Evolutionary conservation across 2,888 invertebrate species (phyloP).

Genomic region (Lasioglossum marginatum): DNA sequence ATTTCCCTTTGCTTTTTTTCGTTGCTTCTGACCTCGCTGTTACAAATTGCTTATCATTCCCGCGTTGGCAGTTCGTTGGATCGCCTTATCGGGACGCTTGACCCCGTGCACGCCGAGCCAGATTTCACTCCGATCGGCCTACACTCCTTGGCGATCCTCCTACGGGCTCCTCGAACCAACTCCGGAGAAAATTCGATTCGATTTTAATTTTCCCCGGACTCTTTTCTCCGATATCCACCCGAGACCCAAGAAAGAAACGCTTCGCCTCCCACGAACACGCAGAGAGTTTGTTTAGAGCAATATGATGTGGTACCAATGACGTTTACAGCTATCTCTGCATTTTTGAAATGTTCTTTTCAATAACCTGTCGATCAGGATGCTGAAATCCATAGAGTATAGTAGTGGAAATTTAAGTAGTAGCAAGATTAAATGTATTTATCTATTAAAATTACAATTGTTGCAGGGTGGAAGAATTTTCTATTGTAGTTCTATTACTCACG

Average conservation of each 20-base stretch:
- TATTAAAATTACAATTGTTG: no score
- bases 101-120: constrained; percentile 67
- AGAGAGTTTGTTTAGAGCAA: not conserved
- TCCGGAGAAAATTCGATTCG: constrained; percentile 30
- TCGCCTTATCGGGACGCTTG: constrained; percentile 77
- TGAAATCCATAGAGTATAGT: no score
- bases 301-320: not conserved
- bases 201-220: constrained; percentile 35
- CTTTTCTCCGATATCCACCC: not conserved
- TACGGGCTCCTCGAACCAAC: constrained; percentile 12
- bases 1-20: not conserved
- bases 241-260: not conserved
- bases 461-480: no score
- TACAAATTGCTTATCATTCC: constrained; percentile 83
- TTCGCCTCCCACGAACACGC: not conserved
- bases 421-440: no score
- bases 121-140: constrained; percentile 66
- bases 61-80: constrained; percentile 75
- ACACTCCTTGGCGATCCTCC: constrained; percentile 44
- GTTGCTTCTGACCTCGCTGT: constrained; percentile 64
- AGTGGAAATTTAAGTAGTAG: no score
- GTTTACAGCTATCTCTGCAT: no score
- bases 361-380: not conserved
- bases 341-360: not conserved
- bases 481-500: no score